These are phyloP conservation scores for Drosophila dunni DNA, from an alignment of 1,140 invertebrate species.

Conservation along the genomic window DNA sequence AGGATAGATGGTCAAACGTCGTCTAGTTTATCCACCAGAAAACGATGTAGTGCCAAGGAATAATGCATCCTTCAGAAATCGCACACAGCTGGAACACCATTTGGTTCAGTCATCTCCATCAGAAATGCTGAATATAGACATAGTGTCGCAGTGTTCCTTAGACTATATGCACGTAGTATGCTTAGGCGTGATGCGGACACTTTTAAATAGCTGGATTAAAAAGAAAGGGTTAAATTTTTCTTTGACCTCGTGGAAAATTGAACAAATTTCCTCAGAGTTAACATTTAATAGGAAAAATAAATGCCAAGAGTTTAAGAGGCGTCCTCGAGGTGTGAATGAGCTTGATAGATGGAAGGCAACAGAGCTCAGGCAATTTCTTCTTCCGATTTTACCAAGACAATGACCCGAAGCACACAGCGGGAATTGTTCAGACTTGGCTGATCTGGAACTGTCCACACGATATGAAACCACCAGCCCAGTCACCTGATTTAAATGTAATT, in stretches of 20 bases:
- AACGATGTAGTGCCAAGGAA: conserved; percentile 5
- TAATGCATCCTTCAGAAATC: conserved; percentile 4
- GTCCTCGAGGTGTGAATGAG: conserved; percentile 41
- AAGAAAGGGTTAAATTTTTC: conserved; percentile 33
- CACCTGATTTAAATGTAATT: not conserved
- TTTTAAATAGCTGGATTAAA: conserved; percentile 43
- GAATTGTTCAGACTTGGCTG: too few species aligned
- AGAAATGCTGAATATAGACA: conserved; percentile 43
- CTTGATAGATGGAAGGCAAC: conserved; percentile 53
- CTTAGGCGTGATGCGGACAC: conserved; percentile 41
- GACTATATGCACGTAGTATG: conserved; percentile 52
- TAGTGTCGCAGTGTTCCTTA: conserved; percentile 28
- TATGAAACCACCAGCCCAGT: too few species aligned
- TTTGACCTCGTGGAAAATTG: conserved; percentile 37
- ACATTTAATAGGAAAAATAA: conserved; percentile 16
- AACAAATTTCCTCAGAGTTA: conserved; percentile 35
- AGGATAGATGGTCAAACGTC: conserved; percentile 34
- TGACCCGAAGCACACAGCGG: too few species aligned
- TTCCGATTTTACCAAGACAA: too few species aligned
- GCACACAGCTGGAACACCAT: conserved; percentile 40
- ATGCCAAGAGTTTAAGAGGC: too few species aligned
- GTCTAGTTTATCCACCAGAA: conserved; percentile 41
- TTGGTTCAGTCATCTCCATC: conserved; percentile 20
- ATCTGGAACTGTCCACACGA: too few species aligned
- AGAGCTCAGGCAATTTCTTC: conserved; percentile 49